Base-by-base conservation (phyloP, 1,140 invertebrate genomes). In the Diorhabda carinulata region DNA sequence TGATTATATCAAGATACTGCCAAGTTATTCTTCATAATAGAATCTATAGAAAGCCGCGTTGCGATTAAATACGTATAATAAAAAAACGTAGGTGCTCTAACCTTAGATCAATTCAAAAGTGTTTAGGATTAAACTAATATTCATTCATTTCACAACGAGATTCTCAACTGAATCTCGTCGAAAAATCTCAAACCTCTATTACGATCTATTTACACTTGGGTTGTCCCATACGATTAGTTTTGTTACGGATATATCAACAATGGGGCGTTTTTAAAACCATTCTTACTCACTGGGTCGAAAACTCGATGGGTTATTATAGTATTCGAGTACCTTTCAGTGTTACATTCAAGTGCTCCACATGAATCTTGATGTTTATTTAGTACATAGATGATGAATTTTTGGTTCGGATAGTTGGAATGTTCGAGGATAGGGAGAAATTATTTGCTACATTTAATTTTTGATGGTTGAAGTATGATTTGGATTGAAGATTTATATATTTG, bases 231-330 rank as follows among this genome's bases (percentile, higher is more conserved):
- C 73, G 73, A 74, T 74, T 74, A 74, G 71, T 68, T 74, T 74
- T 74, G 71, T 72, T 74, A 72, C 70, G 73, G 73, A 74, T 74
- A 74, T 61, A 64, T 47, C 73, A 69, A 74, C 73, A 72, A 74
- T 72, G 57, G 68, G 69, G 58, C 64, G 70, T 67, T 70, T 68
- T 70, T 73, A 66, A 70, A 61, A 64, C 69, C 59, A 65, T 72
- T 72, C 67, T 61, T 57, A 64, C 57, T 40, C 66, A 60, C 52
- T 61, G 61, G 65, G 66, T 61, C 60, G 66, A 65, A 65, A 68
- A 72, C 67, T 62, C 69, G 69, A 71, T 71, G 47, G 64, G 44
- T 65, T 65, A 43, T 43, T 43, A 62, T 41, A 43, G 10, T 43
- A 43, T 62, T n/a, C 61, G 42, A 41, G 42, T 43, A 62, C 61